Conservation (phyloP, 2,888 invertebrate species). For the Boloria euphrosyne region DNA sequence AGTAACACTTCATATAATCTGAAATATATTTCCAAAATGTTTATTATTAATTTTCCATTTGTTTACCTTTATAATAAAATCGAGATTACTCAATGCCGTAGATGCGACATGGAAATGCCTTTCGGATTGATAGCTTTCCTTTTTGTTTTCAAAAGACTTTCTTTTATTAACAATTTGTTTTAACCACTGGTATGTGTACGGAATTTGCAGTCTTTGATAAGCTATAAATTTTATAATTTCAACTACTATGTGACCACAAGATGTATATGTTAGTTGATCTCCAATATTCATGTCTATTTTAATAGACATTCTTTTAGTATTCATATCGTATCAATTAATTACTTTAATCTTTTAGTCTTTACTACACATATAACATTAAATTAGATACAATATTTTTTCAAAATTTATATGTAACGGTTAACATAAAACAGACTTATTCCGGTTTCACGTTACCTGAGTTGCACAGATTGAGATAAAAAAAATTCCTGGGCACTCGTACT, state of each 20-base stretch:
- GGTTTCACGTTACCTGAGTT: too few relatives aligned
- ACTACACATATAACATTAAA: background rate
- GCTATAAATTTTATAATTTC: constrained; percentile 81
- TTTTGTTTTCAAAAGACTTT: constrained; percentile 53
- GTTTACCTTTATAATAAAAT: constrained; percentile 69
- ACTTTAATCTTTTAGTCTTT: background rate
- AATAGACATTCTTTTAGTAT: constrained; percentile 15
- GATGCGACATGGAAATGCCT: constrained; percentile 69
- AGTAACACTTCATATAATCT: background rate
- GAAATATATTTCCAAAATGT: background rate
- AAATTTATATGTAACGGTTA: too few relatives aligned
- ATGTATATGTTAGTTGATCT: constrained; percentile 79
- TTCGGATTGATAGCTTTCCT: constrained; percentile 68
- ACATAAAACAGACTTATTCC: too few relatives aligned
- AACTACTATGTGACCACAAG: constrained; percentile 80
- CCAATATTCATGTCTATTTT: constrained; percentile 67
- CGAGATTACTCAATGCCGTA: constrained; percentile 70
- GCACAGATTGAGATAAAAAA: too few relatives aligned
- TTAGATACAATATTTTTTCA: background rate
- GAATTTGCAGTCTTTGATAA: constrained; percentile 82
- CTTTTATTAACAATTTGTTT: constrained; percentile 71
- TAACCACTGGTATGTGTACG: constrained; percentile 76
- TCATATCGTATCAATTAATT: constrained; percentile 7
- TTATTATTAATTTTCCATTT: background rate
- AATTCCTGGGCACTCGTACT: too few relatives aligned